Evolutionary conservation across 2,113 vertebrate species (phyloP), one percentile per base, ranked within the genome.

Genomic region (Cardinalis cardinalis): DNA sequence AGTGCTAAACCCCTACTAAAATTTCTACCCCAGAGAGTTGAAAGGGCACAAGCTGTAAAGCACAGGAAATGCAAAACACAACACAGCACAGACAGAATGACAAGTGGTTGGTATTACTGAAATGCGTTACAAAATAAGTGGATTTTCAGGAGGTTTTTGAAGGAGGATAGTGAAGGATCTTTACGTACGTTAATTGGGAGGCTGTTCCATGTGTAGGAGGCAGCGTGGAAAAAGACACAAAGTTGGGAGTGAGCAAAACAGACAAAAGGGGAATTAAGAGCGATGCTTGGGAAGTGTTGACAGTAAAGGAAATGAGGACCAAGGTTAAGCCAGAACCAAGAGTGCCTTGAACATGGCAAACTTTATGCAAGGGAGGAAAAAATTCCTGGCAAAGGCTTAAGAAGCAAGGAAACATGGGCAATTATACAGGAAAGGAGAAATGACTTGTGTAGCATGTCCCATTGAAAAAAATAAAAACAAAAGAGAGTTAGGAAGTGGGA

Each of bases 191-290:
- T 96, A 94, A 96, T 88, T 94, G 96, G 95, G 95, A 97, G 93
- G 88, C 92, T 96, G 92, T 96, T 97, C 95, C 96, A 97, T 95
- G 90, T 94, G 93, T 96, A 96, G 96, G 95, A 97, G 95, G 95
- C 95, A 97, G 96, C 96, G 92, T 97, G 96, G 95, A 97, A 97
- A 97, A 95, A 96, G 95, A 97, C 95, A 97, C 94, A 97, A 96
- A 96, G 96, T 96, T 76, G 96, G 96, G 95, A 96, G 95, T 96
- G 95, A 95, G 94, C 96, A 97, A 96, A 95, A 96, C 89, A 96
- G 93, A 95, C 95, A 96, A 96, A 95, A 93, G 94, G 94, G 96
- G 92, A 93, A 91, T 87, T 80, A 66, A 78, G 92, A 95, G 83
- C 3, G 91, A 94, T 93, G 92, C 75, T 96, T 87, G 94, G 94